Base-by-base conservation (phyloP, 2,113 vertebrate genomes). In the Elachura formosa region DNA sequence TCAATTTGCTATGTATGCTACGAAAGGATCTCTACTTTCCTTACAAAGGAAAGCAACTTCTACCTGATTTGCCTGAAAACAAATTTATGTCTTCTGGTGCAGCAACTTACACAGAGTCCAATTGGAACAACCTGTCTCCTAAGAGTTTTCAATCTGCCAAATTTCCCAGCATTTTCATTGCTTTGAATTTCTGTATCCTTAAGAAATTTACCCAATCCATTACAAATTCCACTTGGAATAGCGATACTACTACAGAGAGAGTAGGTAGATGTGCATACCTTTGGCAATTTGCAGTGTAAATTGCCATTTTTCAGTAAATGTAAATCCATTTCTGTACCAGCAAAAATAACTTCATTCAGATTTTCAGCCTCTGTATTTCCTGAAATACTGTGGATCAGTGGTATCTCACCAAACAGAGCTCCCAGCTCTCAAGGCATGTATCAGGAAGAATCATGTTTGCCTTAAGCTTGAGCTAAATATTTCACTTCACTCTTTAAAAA, bases 261-360 rank as follows among this genome's bases (percentile, higher is more conserved):
- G 11, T 18, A 23, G 25, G 10, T 23, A 62, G 7, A 22, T 0
- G 0, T 69, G 12, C 11, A 6, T 24, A 45, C 20, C 31, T 31
- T 75, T n/a, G 49, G 25, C 28, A 51, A 31, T 80, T 80, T 74
- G 18, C 34, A 62, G 29, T 6, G 4, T 8, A 93, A 76, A 11
- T 20, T 82, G 14, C 4, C 10, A 7, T 25, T 73, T 85, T 77
- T 69, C 48, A 72, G 40, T 55, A 26, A 78, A 54, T 38, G 9
- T 12, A 54, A 66, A 20, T 31, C 14, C 15, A n/a, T 31, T 66
- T 77, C 52, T 45, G 26, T 11, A 62, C 8, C 33, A 36, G 8
- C 66, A 16, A 33, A 82, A 92, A 45, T 9, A 59, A 3, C 20
- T 67, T 8, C 40, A 59, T 51, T 81, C 40, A 40, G 8, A n/a